A percentile compares a stretch with the other conserved stretches of the same genome.
phyloP scores from a whole-genome alignment of 2,888 invertebrate species.

The Autographa gamma region DNA sequence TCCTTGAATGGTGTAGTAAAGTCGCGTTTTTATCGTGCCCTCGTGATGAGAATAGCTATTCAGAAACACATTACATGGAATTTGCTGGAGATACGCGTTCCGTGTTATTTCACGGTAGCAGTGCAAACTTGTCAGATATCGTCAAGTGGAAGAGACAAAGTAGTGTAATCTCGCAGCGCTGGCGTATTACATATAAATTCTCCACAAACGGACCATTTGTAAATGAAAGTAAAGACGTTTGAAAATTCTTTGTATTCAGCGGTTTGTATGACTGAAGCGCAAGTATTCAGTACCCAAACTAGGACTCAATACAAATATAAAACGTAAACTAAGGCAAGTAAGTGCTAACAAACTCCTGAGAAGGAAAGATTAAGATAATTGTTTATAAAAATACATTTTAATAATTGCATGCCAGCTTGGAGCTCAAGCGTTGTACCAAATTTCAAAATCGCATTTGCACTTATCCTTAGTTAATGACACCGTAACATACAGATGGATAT shows the following conservation, averaged over 20 bases:
- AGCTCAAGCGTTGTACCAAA: no score
- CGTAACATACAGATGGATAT: no score
- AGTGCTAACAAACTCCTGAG: no score
- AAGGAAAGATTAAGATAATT: no score
- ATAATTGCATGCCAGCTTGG: no score
- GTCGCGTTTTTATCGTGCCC: neutral
- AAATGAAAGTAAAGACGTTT: neutral
- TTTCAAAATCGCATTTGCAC: no score
- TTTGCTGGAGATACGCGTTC: neutral
- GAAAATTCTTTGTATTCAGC: neutral
- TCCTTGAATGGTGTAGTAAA: neutral
- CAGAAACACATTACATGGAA: neutral
- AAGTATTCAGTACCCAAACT: neutral
- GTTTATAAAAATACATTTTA: no score
- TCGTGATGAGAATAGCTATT: neutral
- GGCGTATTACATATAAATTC: conserved; percentile 6
- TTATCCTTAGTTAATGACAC: no score
- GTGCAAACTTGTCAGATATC: conserved; percentile 15
- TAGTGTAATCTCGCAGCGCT: conserved; percentile 11
- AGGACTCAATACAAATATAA: neutral
- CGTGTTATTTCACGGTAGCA: neutral
- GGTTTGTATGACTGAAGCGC: neutral
- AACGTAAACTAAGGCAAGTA: no score
- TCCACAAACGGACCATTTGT: neutral
- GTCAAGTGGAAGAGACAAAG: conserved; percentile 20